phyloP scores from a whole-genome alignment of 2,888 invertebrate genomes.

The Norana najaformis region DNA sequence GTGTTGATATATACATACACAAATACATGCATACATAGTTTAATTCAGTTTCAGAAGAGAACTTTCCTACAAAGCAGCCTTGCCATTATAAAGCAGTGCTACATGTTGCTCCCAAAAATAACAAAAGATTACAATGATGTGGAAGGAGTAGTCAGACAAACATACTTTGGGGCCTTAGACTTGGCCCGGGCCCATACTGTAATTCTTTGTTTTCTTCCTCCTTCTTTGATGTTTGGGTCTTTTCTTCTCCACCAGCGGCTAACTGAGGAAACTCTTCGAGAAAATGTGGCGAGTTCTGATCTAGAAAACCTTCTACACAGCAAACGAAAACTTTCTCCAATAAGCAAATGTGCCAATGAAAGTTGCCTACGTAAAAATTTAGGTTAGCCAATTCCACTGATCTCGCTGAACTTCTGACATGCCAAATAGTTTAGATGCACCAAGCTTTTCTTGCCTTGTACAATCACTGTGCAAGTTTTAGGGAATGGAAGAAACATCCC shows the following conservation, averaged over 20 bases:
- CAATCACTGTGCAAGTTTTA: no score
- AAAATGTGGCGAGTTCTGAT: conserved; percentile 84
- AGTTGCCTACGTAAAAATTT: background rate
- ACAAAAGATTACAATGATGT: background rate
- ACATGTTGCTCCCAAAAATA: background rate
- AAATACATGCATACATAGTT: background rate
- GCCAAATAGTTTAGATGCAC: no score
- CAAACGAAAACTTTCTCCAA: background rate
- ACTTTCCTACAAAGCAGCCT: background rate
- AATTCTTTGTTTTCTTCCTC: conserved; percentile 62
- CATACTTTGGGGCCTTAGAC: conserved; percentile 74
- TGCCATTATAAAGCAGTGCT: background rate
- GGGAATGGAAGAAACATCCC: no score
- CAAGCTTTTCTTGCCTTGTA: no score
- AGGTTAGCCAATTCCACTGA: background rate
- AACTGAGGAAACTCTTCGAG: conserved; percentile 94
- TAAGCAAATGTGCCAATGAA: background rate
- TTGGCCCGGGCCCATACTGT: conserved; percentile 77
- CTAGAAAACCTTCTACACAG: conserved; percentile 48
- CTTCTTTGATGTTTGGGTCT: conserved; percentile 51
- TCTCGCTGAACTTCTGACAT: background rate
- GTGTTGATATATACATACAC: no score
- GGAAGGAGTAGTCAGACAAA: conserved; percentile 16
- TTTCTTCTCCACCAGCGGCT: conserved; percentile 61
- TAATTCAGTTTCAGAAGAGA: background rate